Evolutionary conservation across 2,888 invertebrate species (phyloP).

Genomic region (Bugulina stolonifera): DNA sequence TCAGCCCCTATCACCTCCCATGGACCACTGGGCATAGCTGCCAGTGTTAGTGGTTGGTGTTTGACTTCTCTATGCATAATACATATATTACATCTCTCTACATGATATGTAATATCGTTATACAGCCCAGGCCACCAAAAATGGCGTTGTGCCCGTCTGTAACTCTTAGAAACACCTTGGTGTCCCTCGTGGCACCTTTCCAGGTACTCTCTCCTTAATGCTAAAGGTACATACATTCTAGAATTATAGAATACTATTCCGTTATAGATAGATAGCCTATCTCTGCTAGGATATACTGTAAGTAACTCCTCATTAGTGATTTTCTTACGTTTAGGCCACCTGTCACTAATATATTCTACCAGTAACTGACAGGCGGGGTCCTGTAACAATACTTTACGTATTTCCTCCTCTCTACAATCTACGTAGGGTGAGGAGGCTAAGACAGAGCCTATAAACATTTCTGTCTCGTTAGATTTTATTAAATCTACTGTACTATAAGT

Average conservation of each 20-base stretch:
- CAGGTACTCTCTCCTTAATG: not conserved
- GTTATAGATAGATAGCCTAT: constrained; percentile 10
- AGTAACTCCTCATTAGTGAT: not conserved
- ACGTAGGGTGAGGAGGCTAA: too few species aligned
- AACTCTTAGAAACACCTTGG: not conserved
- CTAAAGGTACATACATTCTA: not conserved
- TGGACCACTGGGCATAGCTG: not conserved
- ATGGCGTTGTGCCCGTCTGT: not conserved
- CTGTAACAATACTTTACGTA: too few species aligned
- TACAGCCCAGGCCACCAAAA: constrained; percentile 1
- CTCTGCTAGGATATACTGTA: not conserved
- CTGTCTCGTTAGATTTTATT: too few species aligned
- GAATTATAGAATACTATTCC: not conserved
- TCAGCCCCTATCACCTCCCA: constrained; percentile 1
- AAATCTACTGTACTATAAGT: too few species aligned
- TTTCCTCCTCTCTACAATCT: too few species aligned
- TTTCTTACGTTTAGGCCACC: too few species aligned
- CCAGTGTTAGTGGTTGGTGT: not conserved
- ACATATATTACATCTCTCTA: not conserved
- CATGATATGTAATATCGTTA: not conserved
- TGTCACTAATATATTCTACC: too few species aligned
- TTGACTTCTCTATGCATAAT: constrained; percentile 8
- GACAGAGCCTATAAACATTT: too few species aligned
- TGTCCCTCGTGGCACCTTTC: constrained; percentile 14
- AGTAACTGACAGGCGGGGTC: too few species aligned